phyloP scores from a whole-genome alignment of 2,888 invertebrate species.

The Phanerotoma sp. region DNA sequence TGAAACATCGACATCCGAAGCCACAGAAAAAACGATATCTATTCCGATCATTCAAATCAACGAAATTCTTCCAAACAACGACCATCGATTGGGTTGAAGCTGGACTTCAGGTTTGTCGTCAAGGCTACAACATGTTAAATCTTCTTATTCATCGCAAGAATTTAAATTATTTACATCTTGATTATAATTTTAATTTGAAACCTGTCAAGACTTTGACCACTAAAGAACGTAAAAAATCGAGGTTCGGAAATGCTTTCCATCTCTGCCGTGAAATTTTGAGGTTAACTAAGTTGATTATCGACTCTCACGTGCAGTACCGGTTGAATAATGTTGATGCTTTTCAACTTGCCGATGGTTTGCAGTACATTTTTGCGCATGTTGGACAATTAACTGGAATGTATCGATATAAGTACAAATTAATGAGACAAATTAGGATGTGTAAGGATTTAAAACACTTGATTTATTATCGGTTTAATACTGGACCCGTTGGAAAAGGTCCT shows the following conservation, averaged over 20 bases:
- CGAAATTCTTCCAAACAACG: constrained; percentile 99
- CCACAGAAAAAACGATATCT: constrained; percentile 98
- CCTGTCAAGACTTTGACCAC: constrained; percentile 99
- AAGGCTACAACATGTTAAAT: constrained; percentile 99
- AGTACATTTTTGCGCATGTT: constrained; percentile 99
- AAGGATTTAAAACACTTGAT: constrained; percentile 99
- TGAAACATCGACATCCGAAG: constrained; percentile 97
- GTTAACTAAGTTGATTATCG: constrained; percentile 97
- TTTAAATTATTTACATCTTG: constrained; percentile 97
- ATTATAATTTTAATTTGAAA: constrained; percentile 99
- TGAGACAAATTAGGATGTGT: constrained; percentile 99
- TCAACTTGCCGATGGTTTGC: constrained; percentile 95
- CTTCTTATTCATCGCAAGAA: constrained; percentile 98
- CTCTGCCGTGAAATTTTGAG: constrained; percentile 97
- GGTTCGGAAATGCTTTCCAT: constrained; percentile 98
- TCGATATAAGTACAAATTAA: constrained; percentile 96
- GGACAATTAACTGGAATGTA: constrained; percentile 99
- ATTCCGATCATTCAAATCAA: constrained; percentile 98
- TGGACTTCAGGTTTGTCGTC: constrained; percentile 95
- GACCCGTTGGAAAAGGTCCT: constrained; percentile 97
- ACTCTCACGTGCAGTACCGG: constrained; percentile 99
- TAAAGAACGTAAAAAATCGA: constrained; percentile 98
- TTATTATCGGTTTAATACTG: constrained; percentile 98
- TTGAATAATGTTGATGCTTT: constrained; percentile 99
- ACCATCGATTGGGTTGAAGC: constrained; percentile 99